Conservation (phyloP, 2,888 invertebrate species). For the Caenorhabditis sp. region DNA sequence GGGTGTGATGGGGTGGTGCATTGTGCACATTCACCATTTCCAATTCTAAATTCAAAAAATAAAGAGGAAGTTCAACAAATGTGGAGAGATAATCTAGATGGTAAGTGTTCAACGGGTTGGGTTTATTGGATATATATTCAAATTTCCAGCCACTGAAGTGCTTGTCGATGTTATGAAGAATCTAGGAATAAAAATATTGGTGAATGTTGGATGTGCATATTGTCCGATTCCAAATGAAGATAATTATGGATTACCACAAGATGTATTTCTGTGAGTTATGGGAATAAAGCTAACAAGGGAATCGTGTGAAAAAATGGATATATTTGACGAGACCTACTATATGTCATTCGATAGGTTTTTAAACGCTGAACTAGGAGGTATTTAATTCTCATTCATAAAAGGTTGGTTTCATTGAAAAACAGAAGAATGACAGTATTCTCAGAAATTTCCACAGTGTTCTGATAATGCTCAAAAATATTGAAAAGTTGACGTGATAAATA, state of each 20-base stretch:
- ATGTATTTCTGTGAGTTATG: conserved; percentile 48
- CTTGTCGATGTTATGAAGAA: conserved; percentile 58
- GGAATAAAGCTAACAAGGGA: not conserved
- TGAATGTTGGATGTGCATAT: conserved; percentile 66
- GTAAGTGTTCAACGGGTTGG: conserved; percentile 20
- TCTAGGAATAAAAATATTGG: conserved; percentile 48
- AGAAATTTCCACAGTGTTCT: no score
- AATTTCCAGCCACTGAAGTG: conserved; percentile 57
- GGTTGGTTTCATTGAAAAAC: no score
- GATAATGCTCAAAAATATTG: no score
- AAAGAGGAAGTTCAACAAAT: conserved; percentile 40
- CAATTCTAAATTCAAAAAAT: conserved; percentile 34
- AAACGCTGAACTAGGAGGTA: no score
- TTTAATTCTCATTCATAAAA: no score
- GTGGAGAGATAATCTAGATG: conserved; percentile 50
- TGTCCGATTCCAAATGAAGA: conserved; percentile 63
- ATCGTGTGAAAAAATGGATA: not conserved
- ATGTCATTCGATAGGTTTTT: no score
- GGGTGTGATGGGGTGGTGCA: conserved; percentile 55
- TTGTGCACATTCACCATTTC: conserved; percentile 46
- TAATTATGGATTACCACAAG: conserved; percentile 66
- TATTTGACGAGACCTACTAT: no score
- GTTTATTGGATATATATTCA: not conserved
- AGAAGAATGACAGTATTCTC: no score
- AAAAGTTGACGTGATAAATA: no score